Evolutionary conservation across 1,140 invertebrate species (phyloP), one percentile per base, ranked within the genome.

Genomic region (Mycetomoellerius zeteki): DNA sequence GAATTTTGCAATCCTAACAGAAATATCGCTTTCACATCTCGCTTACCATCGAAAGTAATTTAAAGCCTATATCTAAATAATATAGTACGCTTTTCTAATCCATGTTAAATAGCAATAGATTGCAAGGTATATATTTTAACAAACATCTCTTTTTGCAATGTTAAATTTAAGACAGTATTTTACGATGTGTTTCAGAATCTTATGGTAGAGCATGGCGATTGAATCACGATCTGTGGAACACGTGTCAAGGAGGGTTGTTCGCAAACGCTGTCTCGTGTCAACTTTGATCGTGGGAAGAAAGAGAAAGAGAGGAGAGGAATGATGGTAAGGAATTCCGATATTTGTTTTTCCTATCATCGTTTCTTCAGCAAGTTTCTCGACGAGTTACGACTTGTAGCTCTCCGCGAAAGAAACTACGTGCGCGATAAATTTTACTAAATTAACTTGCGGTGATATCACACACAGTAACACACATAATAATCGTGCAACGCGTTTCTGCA

Each of bases 1-100:
- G 95, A 95, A 82, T 95, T 95, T 93, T 95, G 95, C 77, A 95
- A 88, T 77, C 95, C 95, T 95, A 75, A 84, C 37, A 75, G n/a
- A 84, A 50, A 84, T 50, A 62, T 62, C 21, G 37, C 54, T 84
- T 75, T 73, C 16, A 82, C 37, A 30, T 72, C 50, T 56, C 65
- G 62, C n/a, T 33, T 33, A 37, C 5, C 8, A 2, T 27, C 5
- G 10, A 58, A 30, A 75, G 52, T 52, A 10, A 52, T 3, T 16
- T 33, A 30, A 69, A 21, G 6, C 12, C 7, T 4, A 16, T 50
- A n/a, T n/a, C n/a, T n/a, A 65, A 80, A 33, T 1, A 30, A 52
- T 21, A 67, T 54, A 64, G 0, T 19, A 3, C 16, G 58, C 37
- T 77, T 77, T 27, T 47, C 6, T 21, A 64, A 30, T 64, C 19